Percentiles rank a stretch among this genome's conserved stretches.
These are phyloP conservation scores for Tridacna gigas DNA, from an alignment of 2,888 invertebrate genomes.

Conservation along the genomic window DNA sequence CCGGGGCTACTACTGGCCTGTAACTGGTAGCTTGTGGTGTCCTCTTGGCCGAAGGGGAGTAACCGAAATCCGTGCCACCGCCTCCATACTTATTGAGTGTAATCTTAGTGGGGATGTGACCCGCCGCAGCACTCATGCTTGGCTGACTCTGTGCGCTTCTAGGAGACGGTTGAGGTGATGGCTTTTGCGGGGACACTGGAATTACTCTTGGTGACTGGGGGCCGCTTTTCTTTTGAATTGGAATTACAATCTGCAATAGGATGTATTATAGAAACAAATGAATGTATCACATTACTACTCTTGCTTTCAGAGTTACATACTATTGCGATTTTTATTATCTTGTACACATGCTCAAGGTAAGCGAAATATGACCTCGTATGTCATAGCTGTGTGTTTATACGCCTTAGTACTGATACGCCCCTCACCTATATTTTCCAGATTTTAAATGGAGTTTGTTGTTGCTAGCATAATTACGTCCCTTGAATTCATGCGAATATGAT, in stretches of 20 bases:
- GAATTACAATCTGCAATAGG: constrained; percentile 54
- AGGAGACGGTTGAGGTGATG: constrained; percentile 57
- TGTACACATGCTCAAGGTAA: too few species aligned
- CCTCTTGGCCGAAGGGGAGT: constrained; percentile 44
- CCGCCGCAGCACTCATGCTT: constrained; percentile 48
- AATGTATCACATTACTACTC: too few species aligned
- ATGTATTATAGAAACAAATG: background rate
- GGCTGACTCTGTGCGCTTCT: constrained; percentile 35
- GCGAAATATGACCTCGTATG: too few species aligned
- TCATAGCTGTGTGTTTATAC: too few species aligned
- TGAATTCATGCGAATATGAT: too few species aligned
- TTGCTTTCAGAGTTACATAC: too few species aligned
- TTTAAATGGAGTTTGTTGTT: too few species aligned
- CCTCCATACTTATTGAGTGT: constrained; percentile 76
- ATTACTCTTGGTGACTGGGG: constrained; percentile 64
- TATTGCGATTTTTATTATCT: too few species aligned
- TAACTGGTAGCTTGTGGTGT: constrained; percentile 50
- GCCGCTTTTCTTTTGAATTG: constrained; percentile 54
- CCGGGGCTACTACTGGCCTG: constrained; percentile 49
- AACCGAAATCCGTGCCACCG: constrained; percentile 75
- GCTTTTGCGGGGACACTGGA: constrained; percentile 66
- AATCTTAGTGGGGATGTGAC: constrained; percentile 75
- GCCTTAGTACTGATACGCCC: too few species aligned
- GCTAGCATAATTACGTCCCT: too few species aligned
- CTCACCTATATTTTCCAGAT: too few species aligned